These are phyloP conservation scores for Falco biarmicus DNA, from an alignment of 2,797 vertebrate genomes.

Conservation along the genomic window DNA sequence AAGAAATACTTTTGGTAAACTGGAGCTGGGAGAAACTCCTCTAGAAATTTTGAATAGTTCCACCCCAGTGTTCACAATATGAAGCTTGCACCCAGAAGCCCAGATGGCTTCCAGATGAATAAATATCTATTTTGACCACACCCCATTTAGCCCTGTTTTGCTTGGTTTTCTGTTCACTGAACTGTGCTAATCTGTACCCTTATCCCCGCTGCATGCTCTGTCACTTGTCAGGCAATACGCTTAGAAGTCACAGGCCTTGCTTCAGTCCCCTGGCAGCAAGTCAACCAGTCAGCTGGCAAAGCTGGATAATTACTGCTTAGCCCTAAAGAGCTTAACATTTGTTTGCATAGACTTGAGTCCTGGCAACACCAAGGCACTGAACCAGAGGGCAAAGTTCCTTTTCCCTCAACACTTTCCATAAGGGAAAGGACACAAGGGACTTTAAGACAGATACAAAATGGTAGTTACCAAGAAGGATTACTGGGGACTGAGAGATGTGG, in stretches of 20 bases:
- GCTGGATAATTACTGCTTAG: constrained; percentile 58
- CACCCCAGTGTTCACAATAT: not conserved
- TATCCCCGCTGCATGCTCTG: not conserved
- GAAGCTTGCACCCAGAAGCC: not conserved
- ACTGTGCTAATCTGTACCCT: not conserved
- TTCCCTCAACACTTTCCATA: not conserved
- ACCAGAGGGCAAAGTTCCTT: not conserved
- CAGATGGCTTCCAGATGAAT: not conserved
- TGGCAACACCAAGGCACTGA: constrained; percentile 27
- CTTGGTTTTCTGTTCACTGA: not conserved
- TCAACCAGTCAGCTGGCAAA: constrained; percentile 58
- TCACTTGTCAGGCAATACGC: not conserved
- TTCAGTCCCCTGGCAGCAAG: constrained; percentile 53
- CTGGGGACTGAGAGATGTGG: not conserved
- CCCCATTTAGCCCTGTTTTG: not conserved
- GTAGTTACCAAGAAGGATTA: not conserved
- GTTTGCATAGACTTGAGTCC: constrained; percentile 37
- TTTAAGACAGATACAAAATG: not conserved
- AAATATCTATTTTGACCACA: not conserved
- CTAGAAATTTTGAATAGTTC: not conserved
- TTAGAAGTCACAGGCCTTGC: constrained; percentile 13
- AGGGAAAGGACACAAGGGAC: not conserved
- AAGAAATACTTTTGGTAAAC: not conserved
- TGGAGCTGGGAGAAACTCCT: not conserved
- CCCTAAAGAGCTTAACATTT: constrained; percentile 44